Base-by-base conservation (phyloP, 2,888 invertebrate species). In the Volucella bombylans region DNA sequence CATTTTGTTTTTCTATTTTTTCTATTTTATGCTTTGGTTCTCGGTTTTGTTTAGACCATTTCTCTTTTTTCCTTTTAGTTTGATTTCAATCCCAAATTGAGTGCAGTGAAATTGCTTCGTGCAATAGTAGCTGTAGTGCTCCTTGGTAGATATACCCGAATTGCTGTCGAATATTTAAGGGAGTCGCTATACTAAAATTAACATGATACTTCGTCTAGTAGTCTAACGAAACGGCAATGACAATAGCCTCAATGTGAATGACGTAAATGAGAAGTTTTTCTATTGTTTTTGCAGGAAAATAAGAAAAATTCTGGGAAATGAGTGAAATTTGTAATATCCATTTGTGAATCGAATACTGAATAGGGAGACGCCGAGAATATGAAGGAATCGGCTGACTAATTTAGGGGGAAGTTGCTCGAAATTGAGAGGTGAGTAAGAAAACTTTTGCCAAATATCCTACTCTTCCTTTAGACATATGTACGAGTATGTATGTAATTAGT, bases 41-140 rank as follows among this genome's bases (percentile, higher is more conserved):
- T 50, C 55, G 12, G 10, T 62, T 61, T 14, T 38, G 14, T 69
- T 18, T 59, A 14, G 18, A 9, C 31, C 31, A 6, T 52, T 15
- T 52, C 8, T 41, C 1, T 39, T 50, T 67, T 18, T 67, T 55
- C 14, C 59, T 31, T 31, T 31, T 31, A 31, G 31, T 73, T 73
- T 57, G 10, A 43, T 81, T 71, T 65, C 18, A 52, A 76, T 71
- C 76, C 47, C 45, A 39, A 47, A 69, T 65, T 14, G 18, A 43
- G 47, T 64, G 59, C 15, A 41, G 64, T 65, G n/a, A 71, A 76
- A 76, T 71, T 81, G 69, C 69, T 65, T 69, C 65, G 54, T 76
- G 52, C 39, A 81, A 52, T 41, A 59, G 52, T 64, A 15, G 47
- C 41, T 59, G 52, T 64, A 23, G 43, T 31, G 64, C 2, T 38